Conservation (phyloP, 1,140 invertebrate species). For the Leptopilina clavipes region DNA sequence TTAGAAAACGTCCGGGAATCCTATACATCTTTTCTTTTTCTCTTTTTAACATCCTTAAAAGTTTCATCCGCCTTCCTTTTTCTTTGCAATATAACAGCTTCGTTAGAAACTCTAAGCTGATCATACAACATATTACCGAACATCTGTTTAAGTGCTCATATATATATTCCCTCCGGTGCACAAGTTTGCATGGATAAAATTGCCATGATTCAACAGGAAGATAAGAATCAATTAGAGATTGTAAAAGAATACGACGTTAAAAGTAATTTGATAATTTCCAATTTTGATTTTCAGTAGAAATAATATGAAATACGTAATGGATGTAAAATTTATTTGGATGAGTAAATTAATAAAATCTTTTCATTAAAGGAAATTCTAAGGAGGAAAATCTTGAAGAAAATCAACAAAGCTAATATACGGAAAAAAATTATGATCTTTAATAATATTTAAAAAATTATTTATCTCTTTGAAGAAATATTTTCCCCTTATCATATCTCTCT, state of each 20-base stretch:
- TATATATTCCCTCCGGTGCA: slow-evolving; percentile 11
- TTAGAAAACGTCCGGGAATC: slow-evolving; percentile 50
- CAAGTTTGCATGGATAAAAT: background rate
- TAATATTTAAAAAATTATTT: too few relatives aligned
- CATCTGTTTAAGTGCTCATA: slow-evolving; percentile 15
- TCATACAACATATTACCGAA: slow-evolving; percentile 22
- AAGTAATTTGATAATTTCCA: background rate
- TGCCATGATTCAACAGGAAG: slow-evolving; percentile 5
- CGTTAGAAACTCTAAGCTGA: slow-evolving; percentile 24
- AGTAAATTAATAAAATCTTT: too few relatives aligned
- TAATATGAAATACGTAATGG: too few relatives aligned
- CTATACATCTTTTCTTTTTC: slow-evolving; percentile 39
- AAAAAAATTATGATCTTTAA: too few relatives aligned
- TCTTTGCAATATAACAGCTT: slow-evolving; percentile 32
- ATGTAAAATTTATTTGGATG: too few relatives aligned
- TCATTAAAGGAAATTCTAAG: too few relatives aligned
- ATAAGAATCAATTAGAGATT: slow-evolving; percentile 11
- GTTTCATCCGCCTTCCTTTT: slow-evolving; percentile 19
- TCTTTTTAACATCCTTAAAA: slow-evolving; percentile 9
- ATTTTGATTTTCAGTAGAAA: background rate
- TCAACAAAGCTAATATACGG: too few relatives aligned
- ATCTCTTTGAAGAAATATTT: too few relatives aligned
- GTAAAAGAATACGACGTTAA: background rate
- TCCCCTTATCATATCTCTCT: too few relatives aligned
- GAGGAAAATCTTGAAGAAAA: too few relatives aligned